Evolutionary conservation across 53 echinoderm and acorn worm genomes (phyloP).

Genomic region (Zoroaster sp.): DNA sequence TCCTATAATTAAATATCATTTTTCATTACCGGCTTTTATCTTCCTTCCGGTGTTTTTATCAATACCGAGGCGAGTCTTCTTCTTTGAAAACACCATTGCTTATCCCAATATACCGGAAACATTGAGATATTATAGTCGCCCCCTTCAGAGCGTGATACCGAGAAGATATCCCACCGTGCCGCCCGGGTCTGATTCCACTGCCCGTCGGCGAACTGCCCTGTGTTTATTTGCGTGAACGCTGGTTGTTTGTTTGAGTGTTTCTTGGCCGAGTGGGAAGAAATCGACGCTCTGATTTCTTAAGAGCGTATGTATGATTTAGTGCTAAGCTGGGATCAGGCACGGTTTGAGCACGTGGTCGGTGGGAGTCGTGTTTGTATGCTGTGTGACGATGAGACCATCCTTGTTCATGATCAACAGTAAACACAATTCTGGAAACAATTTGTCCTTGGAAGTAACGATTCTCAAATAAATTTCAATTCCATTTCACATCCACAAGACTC

Average conservation of each 20-base stretch:
- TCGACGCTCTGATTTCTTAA: background rate
- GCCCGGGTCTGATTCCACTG: constrained; percentile 9
- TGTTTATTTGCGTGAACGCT: constrained; percentile 47
- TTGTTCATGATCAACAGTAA: no score
- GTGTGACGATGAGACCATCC: no score
- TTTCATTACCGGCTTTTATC: background rate
- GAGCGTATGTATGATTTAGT: no score
- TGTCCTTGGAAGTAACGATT: no score
- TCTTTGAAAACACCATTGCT: background rate
- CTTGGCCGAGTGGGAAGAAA: background rate
- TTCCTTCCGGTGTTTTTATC: background rate
- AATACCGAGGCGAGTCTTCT: background rate
- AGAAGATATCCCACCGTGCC: constrained; percentile 9
- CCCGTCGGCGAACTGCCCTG: constrained; percentile 36
- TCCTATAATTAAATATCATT: background rate
- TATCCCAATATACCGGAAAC: background rate
- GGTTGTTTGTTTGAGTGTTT: constrained; percentile 45
- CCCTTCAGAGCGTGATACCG: background rate
- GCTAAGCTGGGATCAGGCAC: no score
- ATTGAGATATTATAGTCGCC: background rate
- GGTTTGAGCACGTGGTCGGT: no score
- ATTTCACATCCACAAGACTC: no score
- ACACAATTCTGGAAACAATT: no score
- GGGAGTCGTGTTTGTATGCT: no score
- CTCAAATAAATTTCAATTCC: no score